Evolutionary conservation across 1,140 invertebrate genomes (phyloP).

Genomic region (Bombus impatiens): DNA sequence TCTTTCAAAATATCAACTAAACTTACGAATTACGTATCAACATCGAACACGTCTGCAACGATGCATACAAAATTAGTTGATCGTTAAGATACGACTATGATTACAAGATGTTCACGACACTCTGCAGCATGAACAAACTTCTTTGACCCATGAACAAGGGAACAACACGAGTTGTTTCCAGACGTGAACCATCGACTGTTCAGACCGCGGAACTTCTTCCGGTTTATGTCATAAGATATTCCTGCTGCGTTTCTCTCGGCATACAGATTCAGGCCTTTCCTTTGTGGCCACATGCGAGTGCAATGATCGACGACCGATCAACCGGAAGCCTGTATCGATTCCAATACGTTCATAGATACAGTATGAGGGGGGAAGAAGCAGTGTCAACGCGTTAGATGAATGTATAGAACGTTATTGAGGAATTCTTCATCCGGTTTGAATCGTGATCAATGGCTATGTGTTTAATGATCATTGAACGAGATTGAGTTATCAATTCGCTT

Average conservation of each 20-base stretch:
- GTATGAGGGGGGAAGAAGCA: not conserved
- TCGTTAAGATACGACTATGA: not conserved
- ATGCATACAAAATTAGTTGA: not conserved
- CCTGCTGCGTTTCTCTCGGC: constrained; percentile 64
- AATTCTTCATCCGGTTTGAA: not conserved
- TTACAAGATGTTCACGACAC: not conserved
- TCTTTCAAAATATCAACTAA: not conserved
- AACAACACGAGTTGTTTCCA: constrained; percentile 4
- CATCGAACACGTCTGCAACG: not conserved
- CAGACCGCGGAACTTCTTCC: constrained; percentile 74
- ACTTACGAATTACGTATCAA: too few relatives aligned
- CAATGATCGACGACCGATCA: constrained; percentile 48
- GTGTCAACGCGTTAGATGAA: constrained; percentile 1
- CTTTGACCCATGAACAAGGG: constrained; percentile 30
- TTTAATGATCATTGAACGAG: not conserved
- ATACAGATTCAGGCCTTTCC: constrained; percentile 40
- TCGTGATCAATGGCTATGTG: not conserved
- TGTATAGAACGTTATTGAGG: not conserved
- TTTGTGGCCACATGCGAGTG: constrained; percentile 50
- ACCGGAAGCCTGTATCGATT: constrained; percentile 55
- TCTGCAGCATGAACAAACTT: constrained; percentile 7
- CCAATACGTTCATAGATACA: constrained; percentile 6
- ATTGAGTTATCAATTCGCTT: not conserved
- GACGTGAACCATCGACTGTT: constrained; percentile 40
- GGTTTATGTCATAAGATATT: constrained; percentile 72